Percentiles rank a stretch among this genome's conserved stretches.
phyloP scores from a whole-genome alignment of 2,888 invertebrate species.

The Holacanthella duospinosa region DNA sequence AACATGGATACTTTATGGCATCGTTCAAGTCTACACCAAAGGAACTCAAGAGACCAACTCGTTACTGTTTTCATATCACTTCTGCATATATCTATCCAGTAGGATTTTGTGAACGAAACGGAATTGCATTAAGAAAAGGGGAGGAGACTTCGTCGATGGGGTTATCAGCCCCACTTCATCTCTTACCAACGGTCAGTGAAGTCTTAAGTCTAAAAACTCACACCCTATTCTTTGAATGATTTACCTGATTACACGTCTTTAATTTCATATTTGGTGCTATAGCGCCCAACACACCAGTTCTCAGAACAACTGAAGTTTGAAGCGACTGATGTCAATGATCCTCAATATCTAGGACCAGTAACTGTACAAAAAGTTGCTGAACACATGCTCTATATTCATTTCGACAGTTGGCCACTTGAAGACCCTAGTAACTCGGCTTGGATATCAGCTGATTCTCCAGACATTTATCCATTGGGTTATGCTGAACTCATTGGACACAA shows the following conservation, averaged over 20 bases:
- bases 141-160: neutral
- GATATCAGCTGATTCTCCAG: neutral
- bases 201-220: no score
- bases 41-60: neutral
- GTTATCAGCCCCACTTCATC: neutral
- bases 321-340: neutral
- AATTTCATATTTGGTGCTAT: neutral
- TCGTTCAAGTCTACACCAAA: neutral
- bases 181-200: neutral
- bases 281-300: neutral
- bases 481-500: neutral
- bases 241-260: no score
- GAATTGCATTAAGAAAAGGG: neutral
- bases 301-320: neutral
- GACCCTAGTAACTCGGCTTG: neutral
- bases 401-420: neutral
- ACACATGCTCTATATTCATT: neutral
- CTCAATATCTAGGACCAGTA: neutral
- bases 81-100: neutral
- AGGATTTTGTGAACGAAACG: constrained; percentile 1
- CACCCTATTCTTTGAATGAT: no score
- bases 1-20: neutral
- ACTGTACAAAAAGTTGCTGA: neutral
- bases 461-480: constrained; percentile 4
- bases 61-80: neutral